Conservation (phyloP, 2,113 vertebrate species). For the Eudorcas thomsonii region DNA sequence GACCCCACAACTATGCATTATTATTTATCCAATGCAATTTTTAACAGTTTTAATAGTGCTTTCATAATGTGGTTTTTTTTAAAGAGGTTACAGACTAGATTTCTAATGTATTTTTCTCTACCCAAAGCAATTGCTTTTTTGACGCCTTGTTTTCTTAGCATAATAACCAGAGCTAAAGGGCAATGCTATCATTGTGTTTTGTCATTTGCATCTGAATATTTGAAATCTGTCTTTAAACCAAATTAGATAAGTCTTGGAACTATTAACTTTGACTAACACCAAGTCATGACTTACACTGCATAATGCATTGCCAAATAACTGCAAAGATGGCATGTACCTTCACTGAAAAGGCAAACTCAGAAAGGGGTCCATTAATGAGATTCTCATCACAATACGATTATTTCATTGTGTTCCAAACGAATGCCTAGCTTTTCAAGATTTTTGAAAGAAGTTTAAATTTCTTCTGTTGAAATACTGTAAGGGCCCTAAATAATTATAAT, state of each 20-base stretch:
- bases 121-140: background rate
- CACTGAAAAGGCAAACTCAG: background rate
- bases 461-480: background rate
- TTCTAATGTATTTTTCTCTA: background rate
- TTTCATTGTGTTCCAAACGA: background rate
- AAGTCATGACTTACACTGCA: background rate
- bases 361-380: background rate
- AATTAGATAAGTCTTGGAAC: conserved; percentile 3
- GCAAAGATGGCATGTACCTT: background rate
- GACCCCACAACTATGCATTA: background rate
- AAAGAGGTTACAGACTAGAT: background rate
- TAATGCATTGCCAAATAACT: background rate
- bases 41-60: background rate
- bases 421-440: background rate
- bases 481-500: background rate
- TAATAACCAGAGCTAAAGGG: conserved; percentile 21
- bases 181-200: background rate
- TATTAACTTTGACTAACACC: background rate
- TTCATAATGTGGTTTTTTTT: background rate
- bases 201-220: background rate
- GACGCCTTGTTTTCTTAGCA: background rate
- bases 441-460: conserved; percentile 13
- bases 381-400: background rate
- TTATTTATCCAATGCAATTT: background rate
- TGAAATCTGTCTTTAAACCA: conserved; percentile 38